Percentiles rank a stretch among this genome's conserved stretches.
phyloP scores from a whole-genome alignment of 2,888 invertebrate species.

The Ethmia dodecea region DNA sequence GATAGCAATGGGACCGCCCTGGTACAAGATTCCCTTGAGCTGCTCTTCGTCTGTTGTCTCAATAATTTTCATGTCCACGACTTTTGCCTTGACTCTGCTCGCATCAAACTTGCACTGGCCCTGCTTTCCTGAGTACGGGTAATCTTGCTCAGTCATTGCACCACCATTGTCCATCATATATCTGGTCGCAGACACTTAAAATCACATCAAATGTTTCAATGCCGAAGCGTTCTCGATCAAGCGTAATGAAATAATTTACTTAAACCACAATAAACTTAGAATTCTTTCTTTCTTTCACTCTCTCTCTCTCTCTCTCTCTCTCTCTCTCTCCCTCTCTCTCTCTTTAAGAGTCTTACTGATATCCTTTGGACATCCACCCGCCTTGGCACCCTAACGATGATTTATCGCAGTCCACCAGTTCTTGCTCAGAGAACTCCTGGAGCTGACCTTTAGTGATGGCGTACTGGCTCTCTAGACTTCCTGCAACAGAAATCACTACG shows the following conservation, averaged over 20 bases:
- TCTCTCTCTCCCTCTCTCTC: too few species aligned
- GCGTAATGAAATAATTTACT: too few species aligned
- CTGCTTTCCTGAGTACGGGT: not conserved
- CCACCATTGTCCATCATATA: not conserved
- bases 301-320: too few species aligned
- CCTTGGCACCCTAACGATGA: not conserved
- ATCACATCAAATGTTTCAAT: too few species aligned
- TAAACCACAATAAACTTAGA: too few species aligned
- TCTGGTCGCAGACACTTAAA: not conserved
- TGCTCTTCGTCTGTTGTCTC: not conserved
- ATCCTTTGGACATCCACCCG: not conserved
- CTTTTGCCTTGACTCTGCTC: not conserved
- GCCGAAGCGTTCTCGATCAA: too few species aligned
- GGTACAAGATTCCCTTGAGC: not conserved
- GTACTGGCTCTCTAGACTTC: not conserved
- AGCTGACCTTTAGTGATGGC: conserved; percentile 2
- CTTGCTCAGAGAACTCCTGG: conserved; percentile 70
- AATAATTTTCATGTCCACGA: too few species aligned
- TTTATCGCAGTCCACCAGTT: conserved; percentile 26
- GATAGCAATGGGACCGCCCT: not conserved
- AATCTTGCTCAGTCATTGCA: too few species aligned
- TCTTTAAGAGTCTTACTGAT: not conserved
- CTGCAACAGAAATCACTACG: conserved; percentile 19
- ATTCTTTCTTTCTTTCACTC: too few species aligned
- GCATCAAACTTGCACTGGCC: not conserved